Conservation (phyloP, 2,888 invertebrate species). For the Amaurobius ferox region DNA sequence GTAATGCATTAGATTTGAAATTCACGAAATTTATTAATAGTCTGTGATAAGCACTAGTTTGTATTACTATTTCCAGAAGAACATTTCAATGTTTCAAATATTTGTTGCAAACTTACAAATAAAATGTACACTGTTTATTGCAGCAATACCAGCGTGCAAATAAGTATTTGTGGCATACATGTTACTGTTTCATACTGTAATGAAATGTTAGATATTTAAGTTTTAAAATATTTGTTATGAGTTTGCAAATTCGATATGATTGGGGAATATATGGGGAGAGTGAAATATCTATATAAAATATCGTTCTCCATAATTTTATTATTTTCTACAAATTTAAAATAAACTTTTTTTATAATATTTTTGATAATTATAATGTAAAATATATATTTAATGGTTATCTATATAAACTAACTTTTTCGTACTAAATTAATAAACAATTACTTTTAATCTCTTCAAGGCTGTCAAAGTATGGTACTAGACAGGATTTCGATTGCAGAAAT, state of each 20-base stretch:
- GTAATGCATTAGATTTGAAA: too few relatives aligned
- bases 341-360: too few relatives aligned
- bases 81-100: slow-evolving; percentile 37
- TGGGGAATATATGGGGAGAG: slow-evolving; percentile 26
- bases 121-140: slow-evolving; percentile 21
- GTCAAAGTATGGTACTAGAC: too few relatives aligned
- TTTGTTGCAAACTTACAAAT: slow-evolving; percentile 20
- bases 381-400: too few relatives aligned
- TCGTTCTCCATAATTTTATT: too few relatives aligned
- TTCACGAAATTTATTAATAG: background rate
- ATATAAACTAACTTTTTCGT: too few relatives aligned
- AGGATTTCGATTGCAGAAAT: too few relatives aligned
- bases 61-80: slow-evolving; percentile 29
- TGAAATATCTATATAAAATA: too few relatives aligned
- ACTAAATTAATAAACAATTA: too few relatives aligned
- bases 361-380: too few relatives aligned
- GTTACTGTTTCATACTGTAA: slow-evolving; percentile 26
- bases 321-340: too few relatives aligned
- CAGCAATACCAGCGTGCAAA: slow-evolving; percentile 28
- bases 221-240: background rate
- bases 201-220: slow-evolving; percentile 4
- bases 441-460: too few relatives aligned
- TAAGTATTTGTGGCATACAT: slow-evolving; percentile 40
- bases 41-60: slow-evolving; percentile 21
- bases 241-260: background rate